phyloP scores from a whole-genome alignment of 2,113 vertebrate genomes.

The Pelobates fuscus region DNA sequence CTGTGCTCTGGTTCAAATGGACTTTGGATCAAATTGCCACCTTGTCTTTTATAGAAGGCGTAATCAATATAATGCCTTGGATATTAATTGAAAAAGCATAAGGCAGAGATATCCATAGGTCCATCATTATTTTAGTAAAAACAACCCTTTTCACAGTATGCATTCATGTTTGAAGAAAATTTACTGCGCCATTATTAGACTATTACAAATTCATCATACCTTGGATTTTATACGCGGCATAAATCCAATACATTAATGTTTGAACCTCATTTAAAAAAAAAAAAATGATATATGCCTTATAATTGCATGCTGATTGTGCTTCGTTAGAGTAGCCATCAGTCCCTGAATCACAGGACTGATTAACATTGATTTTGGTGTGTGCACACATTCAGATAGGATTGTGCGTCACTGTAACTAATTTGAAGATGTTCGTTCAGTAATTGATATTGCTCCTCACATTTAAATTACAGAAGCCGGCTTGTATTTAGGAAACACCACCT shows the following conservation, averaged over 20 bases:
- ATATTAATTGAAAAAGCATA: constrained; percentile 21
- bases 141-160: not conserved
- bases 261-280: constrained; percentile 1
- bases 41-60: not conserved
- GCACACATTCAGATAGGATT: not conserved
- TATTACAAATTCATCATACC: constrained; percentile 9
- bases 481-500: not conserved
- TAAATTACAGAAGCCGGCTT: not conserved
- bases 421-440: not conserved
- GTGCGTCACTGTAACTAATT: constrained; percentile 1
- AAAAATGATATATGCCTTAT: not conserved
- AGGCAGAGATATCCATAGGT: not conserved
- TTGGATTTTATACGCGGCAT: constrained; percentile 12
- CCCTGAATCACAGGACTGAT: not conserved
- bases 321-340: not conserved
- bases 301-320: not conserved
- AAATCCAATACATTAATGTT: not conserved
- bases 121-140: not conserved
- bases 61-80: constrained; percentile 11
- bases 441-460: not conserved
- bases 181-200: not conserved
- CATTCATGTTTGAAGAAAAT: not conserved
- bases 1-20: constrained; percentile 8
- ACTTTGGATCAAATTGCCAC: constrained; percentile 23
- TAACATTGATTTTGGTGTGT: constrained; percentile 7